Percentiles rank a stretch among this genome's conserved stretches.
These are phyloP conservation scores for Acanthopleura granulata DNA, from an alignment of 2,888 invertebrate species.

Conservation along the genomic window DNA sequence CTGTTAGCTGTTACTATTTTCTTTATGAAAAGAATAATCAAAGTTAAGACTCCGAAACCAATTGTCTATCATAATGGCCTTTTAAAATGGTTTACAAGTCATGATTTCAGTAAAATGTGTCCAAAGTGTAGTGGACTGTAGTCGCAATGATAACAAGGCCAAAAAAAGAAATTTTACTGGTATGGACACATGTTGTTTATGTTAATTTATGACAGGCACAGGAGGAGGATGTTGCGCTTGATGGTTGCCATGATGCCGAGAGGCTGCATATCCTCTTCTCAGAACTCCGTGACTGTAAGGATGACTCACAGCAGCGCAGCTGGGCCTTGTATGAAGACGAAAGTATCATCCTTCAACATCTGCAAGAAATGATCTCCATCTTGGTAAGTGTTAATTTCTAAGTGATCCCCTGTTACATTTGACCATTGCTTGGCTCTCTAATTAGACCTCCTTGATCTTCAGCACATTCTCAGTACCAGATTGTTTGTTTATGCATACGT, in stretches of 20 bases:
- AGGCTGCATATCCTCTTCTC: slow-evolving; percentile 86
- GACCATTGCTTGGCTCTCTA: background rate
- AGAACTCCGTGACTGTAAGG: slow-evolving; percentile 88
- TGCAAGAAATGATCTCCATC: slow-evolving; percentile 72
- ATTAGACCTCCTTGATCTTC: too few relatives aligned
- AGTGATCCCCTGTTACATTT: background rate
- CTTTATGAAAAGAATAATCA: too few relatives aligned
- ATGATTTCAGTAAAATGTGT: too few relatives aligned
- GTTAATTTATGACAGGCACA: background rate
- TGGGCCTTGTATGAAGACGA: slow-evolving; percentile 97
- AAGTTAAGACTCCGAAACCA: too few relatives aligned
- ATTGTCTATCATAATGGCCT: too few relatives aligned
- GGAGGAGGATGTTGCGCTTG: slow-evolving; percentile 53
- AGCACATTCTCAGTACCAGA: background rate
- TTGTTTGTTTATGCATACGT: too few relatives aligned
- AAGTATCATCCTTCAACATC: slow-evolving; percentile 85
- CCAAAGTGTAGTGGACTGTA: too few relatives aligned
- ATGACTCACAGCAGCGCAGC: slow-evolving; percentile 94
- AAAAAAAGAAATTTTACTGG: background rate
- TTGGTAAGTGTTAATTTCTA: slow-evolving; percentile 51
- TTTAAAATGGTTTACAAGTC: too few relatives aligned
- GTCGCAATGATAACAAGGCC: background rate
- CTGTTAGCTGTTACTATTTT: too few relatives aligned
- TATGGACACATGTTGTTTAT: background rate
- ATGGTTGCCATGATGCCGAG: slow-evolving; percentile 87